A percentile compares a stretch with the other conserved stretches of the same genome.
Evolutionary conservation across 2,797 vertebrate genomes (phyloP).

Genomic region (Monodelphis domestica): DNA sequence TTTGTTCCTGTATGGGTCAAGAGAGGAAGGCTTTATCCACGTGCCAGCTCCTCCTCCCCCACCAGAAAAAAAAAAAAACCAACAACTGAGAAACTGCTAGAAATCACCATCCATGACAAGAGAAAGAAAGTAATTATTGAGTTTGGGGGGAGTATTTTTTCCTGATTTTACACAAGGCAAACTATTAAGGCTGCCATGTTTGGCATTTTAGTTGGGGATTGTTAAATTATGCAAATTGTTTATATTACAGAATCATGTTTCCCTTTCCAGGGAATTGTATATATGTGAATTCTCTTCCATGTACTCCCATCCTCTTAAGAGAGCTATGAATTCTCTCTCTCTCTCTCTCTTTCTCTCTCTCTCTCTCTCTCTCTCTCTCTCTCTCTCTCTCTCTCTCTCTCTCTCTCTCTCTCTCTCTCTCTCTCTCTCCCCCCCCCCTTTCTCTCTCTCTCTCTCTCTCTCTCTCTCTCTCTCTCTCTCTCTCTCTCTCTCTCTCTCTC

Average conservation of each 20-base stretch:
- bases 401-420: not conserved
- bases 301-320: not conserved
- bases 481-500: not conserved
- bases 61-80: slow-evolving; percentile 70
- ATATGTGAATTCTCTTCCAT: slow-evolving; percentile 8
- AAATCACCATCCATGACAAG: slow-evolving; percentile 66
- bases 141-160: slow-evolving; percentile 78
- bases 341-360: not conserved
- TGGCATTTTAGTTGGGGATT: slow-evolving; percentile 72
- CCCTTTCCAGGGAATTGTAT: slow-evolving; percentile 13
- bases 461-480: not conserved
- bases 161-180: slow-evolving; percentile 70
- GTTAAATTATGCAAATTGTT: slow-evolving; percentile 66
- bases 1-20: slow-evolving; percentile 72
- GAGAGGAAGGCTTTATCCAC: slow-evolving; percentile 71
- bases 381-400: not conserved
- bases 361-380: not conserved
- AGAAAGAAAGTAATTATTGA: slow-evolving; percentile 62
- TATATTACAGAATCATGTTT: slow-evolving; percentile 44
- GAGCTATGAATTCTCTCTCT: not conserved
- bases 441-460: not conserved
- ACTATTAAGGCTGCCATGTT: slow-evolving; percentile 39
- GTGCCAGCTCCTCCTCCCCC: slow-evolving; percentile 48
- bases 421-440: too few species aligned
- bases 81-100: slow-evolving; percentile 64